Conservation (phyloP, 2,888 invertebrate genomes). For the Erebia aethiops region DNA sequence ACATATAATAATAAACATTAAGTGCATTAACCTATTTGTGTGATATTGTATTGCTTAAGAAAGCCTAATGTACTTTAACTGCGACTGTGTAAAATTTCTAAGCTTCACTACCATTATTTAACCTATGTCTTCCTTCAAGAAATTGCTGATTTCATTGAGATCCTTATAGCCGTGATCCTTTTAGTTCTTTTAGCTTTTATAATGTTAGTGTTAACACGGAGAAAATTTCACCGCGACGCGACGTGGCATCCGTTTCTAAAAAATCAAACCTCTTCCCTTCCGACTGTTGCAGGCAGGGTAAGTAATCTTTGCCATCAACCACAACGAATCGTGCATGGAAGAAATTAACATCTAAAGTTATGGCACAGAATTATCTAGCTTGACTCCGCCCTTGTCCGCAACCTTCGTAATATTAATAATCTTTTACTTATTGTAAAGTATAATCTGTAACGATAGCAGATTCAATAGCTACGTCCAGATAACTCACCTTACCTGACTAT, state of each 20-base stretch:
- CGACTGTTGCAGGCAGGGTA: not conserved
- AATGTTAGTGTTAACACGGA: not conserved
- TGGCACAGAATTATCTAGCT: not conserved
- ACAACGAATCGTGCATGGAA: not conserved
- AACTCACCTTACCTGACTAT: not conserved
- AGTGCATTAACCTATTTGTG: not conserved
- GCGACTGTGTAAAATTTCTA: no score
- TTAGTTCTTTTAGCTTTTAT: no score
- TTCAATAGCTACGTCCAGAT: not conserved
- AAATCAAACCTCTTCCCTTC: not conserved
- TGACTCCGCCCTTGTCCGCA: not conserved
- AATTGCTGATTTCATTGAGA: no score
- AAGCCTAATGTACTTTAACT: not conserved
- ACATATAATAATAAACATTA: constrained; percentile 22
- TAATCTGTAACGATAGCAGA: not conserved
- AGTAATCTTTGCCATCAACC: not conserved
- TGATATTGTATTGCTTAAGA: not conserved
- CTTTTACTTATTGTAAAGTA: not conserved
- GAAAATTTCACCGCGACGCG: not conserved
- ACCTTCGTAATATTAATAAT: not conserved
- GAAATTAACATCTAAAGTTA: not conserved
- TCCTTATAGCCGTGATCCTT: no score
- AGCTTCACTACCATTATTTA: no score
- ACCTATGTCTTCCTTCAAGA: no score
- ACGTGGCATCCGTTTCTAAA: not conserved